Evolutionary conservation across 2,113 vertebrate species (phyloP), one percentile per base, ranked within the genome.

Genomic region (Albula goreensis): DNA sequence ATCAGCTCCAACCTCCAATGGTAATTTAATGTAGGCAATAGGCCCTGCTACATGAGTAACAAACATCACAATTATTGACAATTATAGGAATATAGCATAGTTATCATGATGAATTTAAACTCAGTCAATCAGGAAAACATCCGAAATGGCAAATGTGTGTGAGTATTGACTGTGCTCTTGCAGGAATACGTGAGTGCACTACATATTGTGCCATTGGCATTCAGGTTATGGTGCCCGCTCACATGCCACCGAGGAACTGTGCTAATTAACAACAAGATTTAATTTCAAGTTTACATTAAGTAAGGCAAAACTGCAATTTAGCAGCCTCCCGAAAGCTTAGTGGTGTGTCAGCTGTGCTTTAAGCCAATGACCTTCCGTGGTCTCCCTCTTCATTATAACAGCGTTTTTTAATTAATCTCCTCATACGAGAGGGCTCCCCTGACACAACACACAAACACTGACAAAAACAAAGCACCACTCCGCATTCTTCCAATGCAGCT

Each of bases 321-420:
- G 50, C 31, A 81, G 41, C 78, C 66, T 74, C 78, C 53, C 66
- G 50, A 87, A 89, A 86, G 22, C 19, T 4, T 66, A 31, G 53
- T 88, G 57, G 22, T 53, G 52, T 85, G 50, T 31, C 70, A 66
- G 63, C 78, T 83, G 86, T 88, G 79, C 82, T 87, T 31, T 88
- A 66, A 50, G 78, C 84, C 50, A 86, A 50, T 66, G 56, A 50
- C 52, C 87, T 87, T 51, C 81, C 9, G 13, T 77, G 41, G 83
- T 82, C 82, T 57, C 49, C 86, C 50, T 0, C 50, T n/a, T 63
- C 90, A 91, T 79, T 89, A 89, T 89, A 80, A 70, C 48, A 25
- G 52, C 80, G 52, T 41, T 31, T 80, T 52, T 50, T 13, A 81
- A 80, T 80, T 12, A 63, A n/a, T 53, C 17, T 22, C 74, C 17